phyloP scores from a whole-genome alignment of 2,888 invertebrate species.

The Latrodectus hesperus region DNA sequence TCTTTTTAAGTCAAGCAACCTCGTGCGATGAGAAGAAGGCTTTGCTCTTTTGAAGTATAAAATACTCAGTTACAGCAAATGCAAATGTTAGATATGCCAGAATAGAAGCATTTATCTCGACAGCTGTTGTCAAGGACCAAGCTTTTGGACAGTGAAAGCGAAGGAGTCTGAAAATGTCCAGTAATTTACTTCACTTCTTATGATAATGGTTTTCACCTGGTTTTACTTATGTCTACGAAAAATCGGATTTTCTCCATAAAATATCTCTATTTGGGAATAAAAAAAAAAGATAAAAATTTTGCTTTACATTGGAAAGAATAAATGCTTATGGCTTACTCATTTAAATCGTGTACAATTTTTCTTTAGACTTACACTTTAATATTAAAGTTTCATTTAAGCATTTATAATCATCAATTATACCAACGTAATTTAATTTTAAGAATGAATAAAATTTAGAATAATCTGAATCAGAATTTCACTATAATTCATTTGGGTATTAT shows the following conservation, averaged over 20 bases:
- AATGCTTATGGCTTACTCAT: no score
- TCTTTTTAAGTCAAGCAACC: not conserved
- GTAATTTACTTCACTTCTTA: constrained; percentile 7
- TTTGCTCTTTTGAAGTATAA: not conserved
- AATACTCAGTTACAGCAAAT: not conserved
- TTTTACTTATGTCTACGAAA: constrained; percentile 11
- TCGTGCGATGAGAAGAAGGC: not conserved
- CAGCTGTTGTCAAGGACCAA: constrained; percentile 19
- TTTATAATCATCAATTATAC: no score
- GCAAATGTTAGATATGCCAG: not conserved
- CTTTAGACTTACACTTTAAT: no score
- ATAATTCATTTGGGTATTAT: no score
- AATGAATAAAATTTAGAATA: no score
- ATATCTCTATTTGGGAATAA: no score
- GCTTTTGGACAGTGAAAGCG: not conserved
- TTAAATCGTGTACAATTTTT: no score
- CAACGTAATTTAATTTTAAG: no score
- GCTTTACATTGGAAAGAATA: no score
- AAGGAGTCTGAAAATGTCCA: constrained; percentile 15
- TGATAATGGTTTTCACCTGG: constrained; percentile 10
- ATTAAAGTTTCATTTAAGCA: no score
- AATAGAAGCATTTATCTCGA: not conserved
- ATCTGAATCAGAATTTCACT: no score
- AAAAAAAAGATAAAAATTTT: no score
- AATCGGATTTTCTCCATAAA: constrained; percentile 6